Evolutionary conservation across 2,888 invertebrate species (phyloP).

Genomic region (Harpalus rufipes): DNA sequence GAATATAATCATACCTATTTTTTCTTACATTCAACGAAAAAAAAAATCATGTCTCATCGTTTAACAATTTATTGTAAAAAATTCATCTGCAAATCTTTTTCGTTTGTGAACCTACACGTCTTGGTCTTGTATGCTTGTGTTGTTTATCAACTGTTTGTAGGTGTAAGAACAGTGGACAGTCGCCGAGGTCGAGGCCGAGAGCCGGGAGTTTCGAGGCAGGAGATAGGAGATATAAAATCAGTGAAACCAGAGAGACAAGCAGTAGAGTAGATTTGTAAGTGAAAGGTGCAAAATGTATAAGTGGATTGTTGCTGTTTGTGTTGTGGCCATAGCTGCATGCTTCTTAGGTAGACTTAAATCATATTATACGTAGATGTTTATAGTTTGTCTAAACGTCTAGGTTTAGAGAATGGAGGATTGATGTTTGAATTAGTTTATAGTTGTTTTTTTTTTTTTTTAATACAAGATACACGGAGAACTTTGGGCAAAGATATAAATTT

Average conservation of each 20-base stretch:
- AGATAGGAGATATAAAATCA: slow-evolving; percentile 36
- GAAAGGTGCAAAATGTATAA: slow-evolving; percentile 60
- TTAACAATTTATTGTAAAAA: neutral
- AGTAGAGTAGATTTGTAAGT: slow-evolving; percentile 48
- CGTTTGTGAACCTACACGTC: neutral
- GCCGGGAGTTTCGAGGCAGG: neutral
- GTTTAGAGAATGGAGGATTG: too few relatives aligned
- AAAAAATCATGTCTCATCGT: neutral
- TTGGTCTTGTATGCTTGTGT: neutral
- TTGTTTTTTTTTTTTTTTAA: too few relatives aligned
- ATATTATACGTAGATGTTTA: neutral
- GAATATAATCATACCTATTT: neutral
- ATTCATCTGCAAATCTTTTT: neutral
- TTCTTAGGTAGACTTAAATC: neutral
- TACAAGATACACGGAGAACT: too few relatives aligned
- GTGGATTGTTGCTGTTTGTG: slow-evolving; percentile 45
- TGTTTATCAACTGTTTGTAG: neutral
- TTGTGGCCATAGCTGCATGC: slow-evolving; percentile 34
- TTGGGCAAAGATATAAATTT: too few relatives aligned
- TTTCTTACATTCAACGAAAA: neutral
- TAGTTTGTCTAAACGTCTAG: neutral
- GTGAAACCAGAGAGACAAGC: neutral
- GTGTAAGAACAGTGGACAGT: slow-evolving; percentile 5
- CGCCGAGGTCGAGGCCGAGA: slow-evolving; percentile 59
- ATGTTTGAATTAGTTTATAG: neutral